Percentiles rank a stretch among this genome's conserved stretches.
Evolutionary conservation across 1,140 invertebrate species (phyloP).

Genomic region (Acromyrmex charruanus): DNA sequence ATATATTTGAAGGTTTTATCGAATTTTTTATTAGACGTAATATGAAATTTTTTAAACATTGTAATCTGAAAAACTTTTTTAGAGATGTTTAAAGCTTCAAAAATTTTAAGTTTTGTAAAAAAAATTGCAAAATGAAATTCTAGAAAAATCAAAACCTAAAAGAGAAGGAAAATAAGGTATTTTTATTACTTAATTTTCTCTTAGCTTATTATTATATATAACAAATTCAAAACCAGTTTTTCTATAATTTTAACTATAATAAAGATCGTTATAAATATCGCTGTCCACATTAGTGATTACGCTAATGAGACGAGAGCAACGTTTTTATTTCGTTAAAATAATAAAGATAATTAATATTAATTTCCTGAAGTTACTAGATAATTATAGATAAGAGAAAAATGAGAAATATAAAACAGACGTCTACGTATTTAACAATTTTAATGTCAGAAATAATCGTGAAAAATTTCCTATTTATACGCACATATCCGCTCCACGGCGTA

Average conservation of each 20-base stretch:
- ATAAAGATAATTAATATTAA: slow-evolving; percentile 24
- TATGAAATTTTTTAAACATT: background rate
- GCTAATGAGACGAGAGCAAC: slow-evolving; percentile 3
- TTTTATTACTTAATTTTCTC: background rate
- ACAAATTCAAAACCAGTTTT: background rate
- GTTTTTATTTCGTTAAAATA: slow-evolving; percentile 23
- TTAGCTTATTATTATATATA: background rate
- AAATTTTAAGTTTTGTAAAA: background rate
- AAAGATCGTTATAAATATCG: background rate
- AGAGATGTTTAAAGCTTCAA: background rate
- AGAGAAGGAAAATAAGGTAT: no score
- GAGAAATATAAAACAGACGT: background rate
- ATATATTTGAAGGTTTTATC: background rate
- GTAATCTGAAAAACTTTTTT: background rate
- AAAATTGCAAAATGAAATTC: background rate
- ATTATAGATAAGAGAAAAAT: background rate
- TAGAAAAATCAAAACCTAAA: background rate
- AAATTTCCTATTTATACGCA: slow-evolving; percentile 40
- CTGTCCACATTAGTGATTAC: background rate
- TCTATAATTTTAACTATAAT: slow-evolving; percentile 3
- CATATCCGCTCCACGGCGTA: background rate
- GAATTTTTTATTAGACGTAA: background rate
- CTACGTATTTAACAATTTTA: slow-evolving; percentile 5
- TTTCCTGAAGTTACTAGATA: slow-evolving; percentile 36
- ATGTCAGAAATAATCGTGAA: slow-evolving; percentile 22